These are phyloP conservation scores for Scotopteryx bipunctaria DNA, from an alignment of 2,888 invertebrate species.

Conservation along the genomic window DNA sequence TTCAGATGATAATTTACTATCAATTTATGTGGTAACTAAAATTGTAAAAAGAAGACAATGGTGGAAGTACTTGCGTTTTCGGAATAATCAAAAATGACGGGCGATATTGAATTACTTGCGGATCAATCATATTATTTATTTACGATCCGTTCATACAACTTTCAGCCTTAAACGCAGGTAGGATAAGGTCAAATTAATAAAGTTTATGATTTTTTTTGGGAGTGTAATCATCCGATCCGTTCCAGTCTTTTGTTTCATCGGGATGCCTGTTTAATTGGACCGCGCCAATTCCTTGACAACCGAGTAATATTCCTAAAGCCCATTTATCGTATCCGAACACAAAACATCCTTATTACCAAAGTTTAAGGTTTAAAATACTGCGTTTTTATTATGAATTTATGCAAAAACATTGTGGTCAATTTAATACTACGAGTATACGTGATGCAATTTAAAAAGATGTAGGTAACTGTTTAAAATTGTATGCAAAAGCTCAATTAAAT, in stretches of 20 bases:
- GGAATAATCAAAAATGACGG: conserved; percentile 54
- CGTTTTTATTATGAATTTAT: conserved; percentile 2
- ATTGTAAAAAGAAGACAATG: conserved; percentile 40
- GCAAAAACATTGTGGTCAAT: conserved; percentile 32
- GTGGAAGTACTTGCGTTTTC: conserved; percentile 32
- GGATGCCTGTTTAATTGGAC: conserved; percentile 60
- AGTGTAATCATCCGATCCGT: conserved; percentile 51
- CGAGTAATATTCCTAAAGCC: conserved; percentile 44
- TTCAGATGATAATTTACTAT: conserved; percentile 22
- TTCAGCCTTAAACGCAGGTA: conserved; percentile 35
- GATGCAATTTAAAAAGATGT: conserved; percentile 37
- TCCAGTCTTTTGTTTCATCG: conserved; percentile 52
- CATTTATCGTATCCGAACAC: conserved; percentile 5
- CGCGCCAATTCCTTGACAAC: conserved; percentile 51
- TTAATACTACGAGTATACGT: conserved; percentile 35
- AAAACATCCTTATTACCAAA: conserved; percentile 8
- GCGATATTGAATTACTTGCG: conserved; percentile 53
- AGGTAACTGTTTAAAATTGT: conserved; percentile 38
- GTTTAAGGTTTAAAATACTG: conserved; percentile 26
- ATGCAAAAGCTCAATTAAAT: conserved; percentile 31
- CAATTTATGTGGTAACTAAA: background rate
- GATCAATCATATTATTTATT: conserved; percentile 38
- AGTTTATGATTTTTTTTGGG: conserved; percentile 40
- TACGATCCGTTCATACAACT: conserved; percentile 31
- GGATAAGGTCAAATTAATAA: conserved; percentile 40